Percentiles rank a stretch among this genome's conserved stretches.
These are phyloP conservation scores for Rostratula benghalensis DNA, from an alignment of 2,113 vertebrate species.

Conservation along the genomic window DNA sequence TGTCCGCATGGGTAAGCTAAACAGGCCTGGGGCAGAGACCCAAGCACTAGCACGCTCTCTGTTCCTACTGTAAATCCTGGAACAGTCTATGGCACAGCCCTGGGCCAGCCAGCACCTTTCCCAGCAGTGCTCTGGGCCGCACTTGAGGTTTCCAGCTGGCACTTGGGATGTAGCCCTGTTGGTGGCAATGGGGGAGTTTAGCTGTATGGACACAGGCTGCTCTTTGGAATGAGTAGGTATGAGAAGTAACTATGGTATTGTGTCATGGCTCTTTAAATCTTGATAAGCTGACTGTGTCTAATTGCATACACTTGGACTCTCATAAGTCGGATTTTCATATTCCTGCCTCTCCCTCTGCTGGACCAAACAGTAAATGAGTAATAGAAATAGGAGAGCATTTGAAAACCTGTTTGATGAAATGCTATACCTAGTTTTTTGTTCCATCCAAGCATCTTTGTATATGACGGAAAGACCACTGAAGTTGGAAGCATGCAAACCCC, in stretches of 20 bases:
- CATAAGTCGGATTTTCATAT: not conserved
- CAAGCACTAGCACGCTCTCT: no score
- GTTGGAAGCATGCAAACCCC: not conserved
- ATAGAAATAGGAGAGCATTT: not conserved
- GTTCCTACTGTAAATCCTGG: not conserved
- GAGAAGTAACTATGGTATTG: not conserved
- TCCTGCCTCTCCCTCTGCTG: not conserved
- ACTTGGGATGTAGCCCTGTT: not conserved
- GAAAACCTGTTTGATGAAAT: not conserved
- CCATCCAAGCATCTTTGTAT: not conserved
- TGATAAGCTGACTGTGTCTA: not conserved
- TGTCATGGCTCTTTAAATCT: not conserved
- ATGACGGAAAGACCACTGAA: not conserved
- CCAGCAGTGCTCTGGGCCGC: not conserved
- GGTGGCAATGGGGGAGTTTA: not conserved
- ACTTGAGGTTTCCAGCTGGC: not conserved
- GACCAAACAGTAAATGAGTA: not conserved
- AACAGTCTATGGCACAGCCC: not conserved
- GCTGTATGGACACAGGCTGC: not conserved
- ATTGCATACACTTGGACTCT: not conserved
- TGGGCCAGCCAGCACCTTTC: not conserved
- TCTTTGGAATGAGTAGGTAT: not conserved
- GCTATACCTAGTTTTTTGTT: not conserved
- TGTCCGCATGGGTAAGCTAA: not conserved
- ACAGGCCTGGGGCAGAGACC: not conserved